phyloP scores from a whole-genome alignment of 2,888 invertebrate genomes.

The Cosmia trapezina region DNA sequence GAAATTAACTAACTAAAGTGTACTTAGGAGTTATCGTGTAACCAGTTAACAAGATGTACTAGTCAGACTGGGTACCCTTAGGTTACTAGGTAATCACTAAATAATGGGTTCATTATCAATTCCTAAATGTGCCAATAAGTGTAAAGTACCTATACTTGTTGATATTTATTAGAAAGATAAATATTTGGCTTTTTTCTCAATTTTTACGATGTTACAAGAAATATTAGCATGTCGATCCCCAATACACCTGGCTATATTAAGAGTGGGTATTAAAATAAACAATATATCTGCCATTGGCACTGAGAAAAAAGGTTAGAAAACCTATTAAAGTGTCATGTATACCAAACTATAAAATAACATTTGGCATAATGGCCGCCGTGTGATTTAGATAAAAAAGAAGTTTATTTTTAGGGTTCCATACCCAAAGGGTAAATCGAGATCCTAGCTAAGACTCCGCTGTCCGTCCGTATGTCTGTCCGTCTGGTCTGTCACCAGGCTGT shows the following conservation, averaged over 20 bases:
- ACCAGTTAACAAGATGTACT: background rate
- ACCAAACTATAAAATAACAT: conserved; percentile 53
- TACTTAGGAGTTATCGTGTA: background rate
- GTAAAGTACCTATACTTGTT: too few relatives aligned
- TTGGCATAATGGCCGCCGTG: conserved; percentile 37
- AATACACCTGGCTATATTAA: too few relatives aligned
- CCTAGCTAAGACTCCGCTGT: too few relatives aligned
- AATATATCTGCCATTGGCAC: conserved; percentile 36
- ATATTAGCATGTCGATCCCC: background rate
- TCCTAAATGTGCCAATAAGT: background rate
- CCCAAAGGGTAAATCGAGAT: too few relatives aligned
- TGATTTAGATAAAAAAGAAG: conserved; percentile 23
- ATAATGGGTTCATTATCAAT: background rate
- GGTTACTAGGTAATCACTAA: background rate
- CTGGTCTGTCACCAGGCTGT: too few relatives aligned
- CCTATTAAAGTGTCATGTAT: conserved; percentile 64
- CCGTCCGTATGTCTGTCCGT: too few relatives aligned
- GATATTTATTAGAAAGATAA: conserved; percentile 6
- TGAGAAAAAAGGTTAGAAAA: conserved; percentile 62
- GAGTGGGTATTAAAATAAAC: conserved; percentile 31
- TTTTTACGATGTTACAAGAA: background rate
- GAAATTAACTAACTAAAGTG: background rate
- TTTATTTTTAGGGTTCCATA: too few relatives aligned
- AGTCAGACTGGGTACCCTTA: background rate
- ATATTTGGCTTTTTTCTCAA: background rate